These are phyloP conservation scores for Theocolax elegans DNA, from an alignment of 1,140 invertebrate species.

Conservation along the genomic window DNA sequence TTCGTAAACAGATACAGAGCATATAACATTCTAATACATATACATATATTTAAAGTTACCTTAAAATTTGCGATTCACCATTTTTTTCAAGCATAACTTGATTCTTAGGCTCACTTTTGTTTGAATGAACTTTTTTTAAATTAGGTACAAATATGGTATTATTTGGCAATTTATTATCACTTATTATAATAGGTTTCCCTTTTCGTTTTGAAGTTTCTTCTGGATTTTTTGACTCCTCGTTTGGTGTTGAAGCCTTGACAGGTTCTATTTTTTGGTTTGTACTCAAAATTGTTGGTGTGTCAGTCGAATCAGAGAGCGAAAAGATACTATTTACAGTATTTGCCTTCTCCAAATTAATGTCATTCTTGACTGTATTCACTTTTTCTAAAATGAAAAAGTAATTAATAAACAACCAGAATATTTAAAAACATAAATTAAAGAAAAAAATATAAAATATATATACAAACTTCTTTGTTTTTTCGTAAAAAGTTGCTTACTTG, in stretches of 20 bases:
- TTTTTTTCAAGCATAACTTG: too few species aligned
- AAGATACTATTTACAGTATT: neutral
- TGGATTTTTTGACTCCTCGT: neutral
- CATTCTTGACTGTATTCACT: neutral
- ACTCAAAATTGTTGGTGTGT: neutral
- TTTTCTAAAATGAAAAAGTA: too few species aligned
- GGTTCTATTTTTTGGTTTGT: neutral
- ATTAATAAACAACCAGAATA: too few species aligned
- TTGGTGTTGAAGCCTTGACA: neutral
- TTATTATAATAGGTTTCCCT: conserved; percentile 4
- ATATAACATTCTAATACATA: too few species aligned
- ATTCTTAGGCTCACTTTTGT: neutral
- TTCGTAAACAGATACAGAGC: too few species aligned
- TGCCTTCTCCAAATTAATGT: neutral
- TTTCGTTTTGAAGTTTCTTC: neutral
- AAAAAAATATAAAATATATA: neutral
- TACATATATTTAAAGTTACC: too few species aligned
- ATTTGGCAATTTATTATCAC: conserved; percentile 10
- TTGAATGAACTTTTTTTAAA: neutral
- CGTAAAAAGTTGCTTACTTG: neutral
- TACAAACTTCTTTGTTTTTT: neutral
- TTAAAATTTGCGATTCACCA: too few species aligned
- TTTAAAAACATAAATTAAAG: neutral
- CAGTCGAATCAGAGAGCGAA: neutral
- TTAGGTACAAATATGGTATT: neutral